Conservation (phyloP, 2,797 vertebrate genomes). For the Gadopsis marmoratus region DNA sequence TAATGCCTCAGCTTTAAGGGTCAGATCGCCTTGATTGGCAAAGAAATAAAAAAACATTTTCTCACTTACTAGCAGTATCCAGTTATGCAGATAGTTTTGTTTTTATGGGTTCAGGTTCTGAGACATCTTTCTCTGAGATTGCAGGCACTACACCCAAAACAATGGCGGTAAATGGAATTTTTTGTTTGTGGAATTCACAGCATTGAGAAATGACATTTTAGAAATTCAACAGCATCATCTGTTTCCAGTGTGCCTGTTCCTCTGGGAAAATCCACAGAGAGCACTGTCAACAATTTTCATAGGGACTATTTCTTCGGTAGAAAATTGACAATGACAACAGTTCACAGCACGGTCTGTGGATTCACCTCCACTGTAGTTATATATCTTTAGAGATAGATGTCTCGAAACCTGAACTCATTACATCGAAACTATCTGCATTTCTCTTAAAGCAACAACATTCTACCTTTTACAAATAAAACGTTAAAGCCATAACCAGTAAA, state of each 20-base stretch:
- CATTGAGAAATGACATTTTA: constrained; percentile 16
- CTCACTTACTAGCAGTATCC: not conserved
- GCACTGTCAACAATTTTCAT: constrained; percentile 11
- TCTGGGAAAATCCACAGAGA: constrained; percentile 8
- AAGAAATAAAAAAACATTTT: no score
- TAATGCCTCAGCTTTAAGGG: not conserved
- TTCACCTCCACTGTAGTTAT: not conserved
- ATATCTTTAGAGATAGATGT: not conserved
- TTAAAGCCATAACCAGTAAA: not conserved
- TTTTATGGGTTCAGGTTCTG: not conserved
- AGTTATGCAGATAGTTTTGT: not conserved
- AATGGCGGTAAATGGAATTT: not conserved
- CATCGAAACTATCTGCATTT: not conserved
- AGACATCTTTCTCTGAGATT: not conserved
- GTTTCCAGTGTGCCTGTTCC: constrained; percentile 1
- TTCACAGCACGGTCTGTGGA: constrained; percentile 16
- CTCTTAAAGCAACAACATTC: not conserved
- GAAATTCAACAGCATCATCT: constrained; percentile 4
- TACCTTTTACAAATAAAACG: not conserved
- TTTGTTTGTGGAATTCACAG: not conserved
- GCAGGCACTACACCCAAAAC: not conserved
- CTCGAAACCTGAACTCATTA: constrained; percentile 8
- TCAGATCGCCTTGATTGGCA: not conserved
- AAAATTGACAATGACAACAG: constrained; percentile 12
- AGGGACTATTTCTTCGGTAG: not conserved